A percentile compares a stretch with the other conserved stretches of the same genome.
Evolutionary conservation across 2,113 vertebrate genomes (phyloP).

Genomic region (Cardinalis cardinalis): DNA sequence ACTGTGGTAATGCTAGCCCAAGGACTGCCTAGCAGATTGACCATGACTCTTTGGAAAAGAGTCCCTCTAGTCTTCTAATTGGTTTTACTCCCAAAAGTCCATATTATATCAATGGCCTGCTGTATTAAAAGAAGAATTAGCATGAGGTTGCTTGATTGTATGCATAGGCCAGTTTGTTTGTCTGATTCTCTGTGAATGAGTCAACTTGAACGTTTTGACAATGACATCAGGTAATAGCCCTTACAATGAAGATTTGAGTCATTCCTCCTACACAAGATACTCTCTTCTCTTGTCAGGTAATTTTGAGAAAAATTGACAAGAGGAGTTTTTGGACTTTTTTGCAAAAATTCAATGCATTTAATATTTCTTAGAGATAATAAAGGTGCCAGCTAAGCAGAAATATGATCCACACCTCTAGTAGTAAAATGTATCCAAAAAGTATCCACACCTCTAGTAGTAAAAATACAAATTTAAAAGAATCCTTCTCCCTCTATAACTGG

Average conservation of each 20-base stretch:
- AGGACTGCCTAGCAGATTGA: neutral
- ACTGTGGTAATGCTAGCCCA: neutral
- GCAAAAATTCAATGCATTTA: neutral
- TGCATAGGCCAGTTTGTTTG: neutral
- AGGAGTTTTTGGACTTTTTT: neutral
- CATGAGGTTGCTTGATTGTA: neutral
- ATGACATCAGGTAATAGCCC: neutral
- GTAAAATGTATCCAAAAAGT: neutral
- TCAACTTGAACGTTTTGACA: neutral
- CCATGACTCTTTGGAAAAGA: neutral
- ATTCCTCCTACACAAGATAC: slow-evolving; percentile 8
- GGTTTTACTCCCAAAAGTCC: neutral
- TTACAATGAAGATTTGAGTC: slow-evolving; percentile 7
- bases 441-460: neutral
- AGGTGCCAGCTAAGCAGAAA: neutral
- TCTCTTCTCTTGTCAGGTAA: neutral
- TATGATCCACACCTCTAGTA: neutral
- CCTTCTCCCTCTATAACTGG: neutral
- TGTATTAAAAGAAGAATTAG: neutral
- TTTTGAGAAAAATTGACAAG: neutral
- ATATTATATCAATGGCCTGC: neutral
- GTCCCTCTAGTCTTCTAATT: neutral
- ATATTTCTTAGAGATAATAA: neutral
- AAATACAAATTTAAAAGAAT: neutral
- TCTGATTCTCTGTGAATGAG: slow-evolving; percentile 17